A percentile compares a stretch with the other conserved stretches of the same genome.
These are phyloP conservation scores for Drosophila parthenogenetica DNA, from an alignment of 2,888 invertebrate genomes.

Conservation along the genomic window DNA sequence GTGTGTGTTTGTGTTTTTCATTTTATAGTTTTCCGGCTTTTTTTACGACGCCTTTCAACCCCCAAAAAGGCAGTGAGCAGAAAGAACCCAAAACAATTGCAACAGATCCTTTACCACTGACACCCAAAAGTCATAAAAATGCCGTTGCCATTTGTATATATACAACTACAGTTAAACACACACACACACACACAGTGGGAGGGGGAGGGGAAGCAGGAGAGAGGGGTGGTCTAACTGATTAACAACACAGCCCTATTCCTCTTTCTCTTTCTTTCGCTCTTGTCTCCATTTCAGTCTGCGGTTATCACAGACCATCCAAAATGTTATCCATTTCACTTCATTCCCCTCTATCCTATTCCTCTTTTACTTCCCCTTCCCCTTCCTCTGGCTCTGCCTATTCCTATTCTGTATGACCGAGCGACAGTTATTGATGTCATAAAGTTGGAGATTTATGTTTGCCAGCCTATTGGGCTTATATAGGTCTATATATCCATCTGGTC, in stretches of 20 bases:
- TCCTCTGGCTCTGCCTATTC: not conserved
- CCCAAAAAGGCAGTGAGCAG: slow-evolving; percentile 35
- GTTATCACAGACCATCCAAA: slow-evolving; percentile 69
- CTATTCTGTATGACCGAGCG: slow-evolving; percentile 46
- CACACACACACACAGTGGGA: slow-evolving; percentile 15
- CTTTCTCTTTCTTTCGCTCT: not conserved
- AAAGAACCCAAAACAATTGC: slow-evolving; percentile 66
- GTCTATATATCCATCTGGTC: slow-evolving; percentile 32
- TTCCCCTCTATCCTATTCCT: slow-evolving; percentile 20
- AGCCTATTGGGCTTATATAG: slow-evolving; percentile 56
- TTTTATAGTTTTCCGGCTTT: slow-evolving; percentile 79
- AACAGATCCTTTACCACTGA: slow-evolving; percentile 70
- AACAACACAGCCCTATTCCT: slow-evolving; percentile 52
- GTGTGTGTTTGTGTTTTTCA: slow-evolving; percentile 67
- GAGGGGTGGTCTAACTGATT: slow-evolving; percentile 63
- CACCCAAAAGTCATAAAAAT: slow-evolving; percentile 78
- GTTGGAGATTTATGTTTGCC: slow-evolving; percentile 76
- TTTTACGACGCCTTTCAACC: slow-evolving; percentile 74
- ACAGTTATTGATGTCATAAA: slow-evolving; percentile 81
- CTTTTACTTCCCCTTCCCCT: too few relatives aligned
- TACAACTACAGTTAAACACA: slow-evolving; percentile 26
- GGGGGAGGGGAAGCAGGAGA: not conserved
- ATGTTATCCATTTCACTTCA: slow-evolving; percentile 34
- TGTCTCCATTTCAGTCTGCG: slow-evolving; percentile 36
- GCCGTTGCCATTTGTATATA: slow-evolving; percentile 69